Evolutionary conservation across 1,140 invertebrate genomes (phyloP).

Genomic region (Lucilia cuprina): DNA sequence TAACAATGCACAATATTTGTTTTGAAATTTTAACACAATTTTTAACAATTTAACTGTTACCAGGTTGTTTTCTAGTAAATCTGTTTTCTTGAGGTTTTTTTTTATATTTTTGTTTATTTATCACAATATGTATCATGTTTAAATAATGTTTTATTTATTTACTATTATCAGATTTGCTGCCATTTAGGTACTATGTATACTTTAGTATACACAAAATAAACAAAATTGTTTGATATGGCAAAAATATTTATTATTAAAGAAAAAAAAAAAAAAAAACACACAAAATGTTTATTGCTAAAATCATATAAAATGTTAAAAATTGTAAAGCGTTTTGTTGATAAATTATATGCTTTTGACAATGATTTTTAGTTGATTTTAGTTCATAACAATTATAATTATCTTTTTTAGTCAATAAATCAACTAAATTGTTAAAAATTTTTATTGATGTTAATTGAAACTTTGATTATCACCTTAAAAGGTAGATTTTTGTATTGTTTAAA

Average conservation of each 20-base stretch:
- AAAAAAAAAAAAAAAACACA: too few relatives aligned
- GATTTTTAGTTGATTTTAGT: background rate
- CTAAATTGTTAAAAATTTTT: background rate
- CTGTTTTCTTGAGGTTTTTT: background rate
- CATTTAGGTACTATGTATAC: background rate
- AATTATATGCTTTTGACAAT: background rate
- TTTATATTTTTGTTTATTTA: background rate
- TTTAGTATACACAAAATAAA: background rate
- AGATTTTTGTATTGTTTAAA: background rate
- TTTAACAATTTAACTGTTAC: too few relatives aligned
- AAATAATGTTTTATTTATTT: background rate
- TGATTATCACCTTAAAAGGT: conserved; percentile 10
- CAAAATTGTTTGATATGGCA: background rate
- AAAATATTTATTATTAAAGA: too few relatives aligned
- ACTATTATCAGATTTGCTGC: background rate
- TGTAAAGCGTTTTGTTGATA: background rate
- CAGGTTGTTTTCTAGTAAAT: too few relatives aligned
- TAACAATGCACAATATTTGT: background rate
- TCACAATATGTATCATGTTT: background rate
- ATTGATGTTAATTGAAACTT: conserved; percentile 27
- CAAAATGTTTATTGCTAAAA: too few relatives aligned
- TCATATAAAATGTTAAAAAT: too few relatives aligned
- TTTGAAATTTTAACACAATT: background rate
- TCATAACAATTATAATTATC: background rate
- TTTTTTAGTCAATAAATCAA: background rate